These are phyloP conservation scores for Atlantisia rogersi DNA, from an alignment of 2,113 vertebrate genomes.

Conservation along the genomic window DNA sequence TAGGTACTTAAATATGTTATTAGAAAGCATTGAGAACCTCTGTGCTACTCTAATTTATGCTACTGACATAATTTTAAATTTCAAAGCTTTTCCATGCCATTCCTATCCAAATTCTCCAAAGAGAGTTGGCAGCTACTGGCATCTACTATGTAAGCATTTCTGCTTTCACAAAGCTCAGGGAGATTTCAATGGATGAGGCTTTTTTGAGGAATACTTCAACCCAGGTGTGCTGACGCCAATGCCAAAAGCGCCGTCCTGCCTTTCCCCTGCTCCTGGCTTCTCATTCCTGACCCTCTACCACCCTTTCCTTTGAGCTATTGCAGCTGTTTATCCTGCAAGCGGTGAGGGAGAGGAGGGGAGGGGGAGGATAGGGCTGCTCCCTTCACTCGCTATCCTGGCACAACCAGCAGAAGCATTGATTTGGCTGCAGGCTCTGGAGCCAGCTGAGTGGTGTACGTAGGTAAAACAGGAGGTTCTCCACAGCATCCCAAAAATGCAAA, in stretches of 20 bases:
- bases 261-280: neutral
- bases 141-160: neutral
- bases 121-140: neutral
- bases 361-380: neutral
- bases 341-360: neutral
- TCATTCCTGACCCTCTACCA: slow-evolving; percentile 17
- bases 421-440: neutral
- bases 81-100: neutral
- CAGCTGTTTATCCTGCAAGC: slow-evolving; percentile 22
- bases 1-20: neutral
- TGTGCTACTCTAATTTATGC: neutral
- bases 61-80: neutral
- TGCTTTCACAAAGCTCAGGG: neutral
- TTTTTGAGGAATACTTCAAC: neutral
- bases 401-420: neutral
- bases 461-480: neutral
- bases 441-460: neutral
- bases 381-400: neutral
- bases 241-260: neutral
- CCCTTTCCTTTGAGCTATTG: neutral
- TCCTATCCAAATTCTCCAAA: neutral
- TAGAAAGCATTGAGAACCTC: neutral
- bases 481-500: neutral
- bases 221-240: neutral
- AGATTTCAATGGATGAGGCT: neutral